Evolutionary conservation across 2,797 vertebrate species (phyloP).

Genomic region (Tinamus major): DNA sequence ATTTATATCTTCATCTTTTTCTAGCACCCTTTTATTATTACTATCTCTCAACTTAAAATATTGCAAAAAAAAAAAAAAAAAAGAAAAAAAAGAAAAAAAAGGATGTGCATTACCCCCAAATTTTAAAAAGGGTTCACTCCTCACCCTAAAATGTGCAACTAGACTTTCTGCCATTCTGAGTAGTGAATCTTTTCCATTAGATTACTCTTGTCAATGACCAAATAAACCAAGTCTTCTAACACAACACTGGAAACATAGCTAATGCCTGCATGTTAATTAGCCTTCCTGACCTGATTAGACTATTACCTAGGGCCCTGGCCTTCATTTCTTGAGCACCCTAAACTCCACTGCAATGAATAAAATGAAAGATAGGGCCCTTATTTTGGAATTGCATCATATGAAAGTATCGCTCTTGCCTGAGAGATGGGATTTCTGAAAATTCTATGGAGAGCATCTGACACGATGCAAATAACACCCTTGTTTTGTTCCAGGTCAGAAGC

Average conservation of each 20-base stretch:
- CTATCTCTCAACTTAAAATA: not conserved
- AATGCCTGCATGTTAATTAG: conserved; percentile 72
- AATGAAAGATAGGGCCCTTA: conserved; percentile 55
- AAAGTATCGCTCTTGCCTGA: conserved; percentile 16
- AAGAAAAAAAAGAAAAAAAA: not conserved
- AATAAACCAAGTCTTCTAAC: conserved; percentile 62
- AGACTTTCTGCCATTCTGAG: conserved; percentile 28
- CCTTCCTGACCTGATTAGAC: conserved; percentile 72
- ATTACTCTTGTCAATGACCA: conserved; percentile 60
- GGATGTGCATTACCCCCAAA: not conserved
- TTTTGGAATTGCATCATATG: conserved; percentile 47
- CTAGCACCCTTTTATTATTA: not conserved
- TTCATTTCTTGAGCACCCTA: conserved; percentile 70
- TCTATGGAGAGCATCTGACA: conserved; percentile 4
- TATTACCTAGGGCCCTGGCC: conserved; percentile 68
- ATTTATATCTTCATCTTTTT: conserved; percentile 5
- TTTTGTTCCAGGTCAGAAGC: not conserved
- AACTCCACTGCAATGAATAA: conserved; percentile 50
- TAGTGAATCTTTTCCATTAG: conserved; percentile 16
- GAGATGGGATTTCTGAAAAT: conserved; percentile 48
- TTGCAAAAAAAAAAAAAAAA: not conserved
- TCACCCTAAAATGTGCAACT: not conserved
- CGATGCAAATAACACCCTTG: not conserved
- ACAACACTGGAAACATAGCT: conserved; percentile 57
- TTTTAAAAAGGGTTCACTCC: not conserved